Evolutionary conservation across 2,113 vertebrate species (phyloP).

Genomic region (Rhagologus leucostigma): DNA sequence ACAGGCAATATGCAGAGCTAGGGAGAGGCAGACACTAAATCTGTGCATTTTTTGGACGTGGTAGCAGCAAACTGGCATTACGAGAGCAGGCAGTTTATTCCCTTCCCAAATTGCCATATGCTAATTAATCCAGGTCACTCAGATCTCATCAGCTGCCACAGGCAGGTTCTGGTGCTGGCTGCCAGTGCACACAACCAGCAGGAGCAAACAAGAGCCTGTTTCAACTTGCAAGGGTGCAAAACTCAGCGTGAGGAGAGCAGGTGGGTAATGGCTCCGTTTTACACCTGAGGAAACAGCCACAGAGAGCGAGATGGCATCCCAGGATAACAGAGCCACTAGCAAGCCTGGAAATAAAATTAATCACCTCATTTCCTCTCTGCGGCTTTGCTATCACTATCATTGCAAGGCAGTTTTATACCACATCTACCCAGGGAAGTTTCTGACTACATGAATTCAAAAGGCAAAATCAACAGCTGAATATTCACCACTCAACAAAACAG

Average conservation of each 20-base stretch:
- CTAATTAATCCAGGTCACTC: not conserved
- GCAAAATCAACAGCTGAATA: not conserved
- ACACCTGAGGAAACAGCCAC: conserved; percentile 7
- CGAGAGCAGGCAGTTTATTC: not conserved
- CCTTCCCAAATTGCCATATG: not conserved
- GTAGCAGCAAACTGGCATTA: not conserved
- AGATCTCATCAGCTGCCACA: not conserved
- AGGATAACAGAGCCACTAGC: not conserved
- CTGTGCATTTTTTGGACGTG: not conserved
- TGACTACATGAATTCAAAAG: not conserved
- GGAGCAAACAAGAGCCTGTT: not conserved
- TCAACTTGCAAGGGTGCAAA: not conserved
- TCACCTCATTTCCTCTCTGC: not conserved
- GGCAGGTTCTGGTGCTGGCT: not conserved
- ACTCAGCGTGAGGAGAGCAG: not conserved
- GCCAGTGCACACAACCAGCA: not conserved
- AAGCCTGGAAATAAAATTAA: not conserved
- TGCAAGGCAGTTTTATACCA: not conserved
- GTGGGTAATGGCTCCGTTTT: conserved; percentile 16
- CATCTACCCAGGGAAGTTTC: not conserved
- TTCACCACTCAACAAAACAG: not conserved
- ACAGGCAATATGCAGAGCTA: rapidly evolving
- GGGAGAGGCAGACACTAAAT: not conserved
- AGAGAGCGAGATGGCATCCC: not conserved
- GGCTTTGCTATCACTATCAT: not conserved